phyloP scores from a whole-genome alignment of 2,113 vertebrate genomes.

The Mus pahari region DNA sequence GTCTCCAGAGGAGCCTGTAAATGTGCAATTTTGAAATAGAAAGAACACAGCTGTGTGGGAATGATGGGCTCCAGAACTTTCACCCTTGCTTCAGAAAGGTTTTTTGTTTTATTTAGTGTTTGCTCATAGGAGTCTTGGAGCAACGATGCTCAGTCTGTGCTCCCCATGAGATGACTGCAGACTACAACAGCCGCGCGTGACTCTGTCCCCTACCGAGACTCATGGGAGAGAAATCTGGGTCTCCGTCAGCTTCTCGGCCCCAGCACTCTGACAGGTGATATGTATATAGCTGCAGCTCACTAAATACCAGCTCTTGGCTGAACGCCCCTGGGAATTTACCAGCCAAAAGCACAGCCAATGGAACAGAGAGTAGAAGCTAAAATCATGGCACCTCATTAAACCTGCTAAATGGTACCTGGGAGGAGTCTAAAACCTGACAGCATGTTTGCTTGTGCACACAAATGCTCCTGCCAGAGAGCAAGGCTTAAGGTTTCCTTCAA shows the following conservation, averaged over 20 bases:
- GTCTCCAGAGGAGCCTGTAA: background rate
- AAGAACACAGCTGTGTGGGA: conserved; percentile 27
- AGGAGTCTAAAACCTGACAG: background rate
- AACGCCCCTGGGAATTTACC: background rate
- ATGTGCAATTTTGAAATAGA: background rate
- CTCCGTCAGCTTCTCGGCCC: background rate
- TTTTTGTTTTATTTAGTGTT: background rate
- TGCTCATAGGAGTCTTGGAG: background rate
- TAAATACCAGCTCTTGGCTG: background rate
- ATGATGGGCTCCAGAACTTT: background rate
- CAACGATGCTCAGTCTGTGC: background rate
- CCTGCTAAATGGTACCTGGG: background rate
- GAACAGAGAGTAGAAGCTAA: background rate
- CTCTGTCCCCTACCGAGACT: background rate
- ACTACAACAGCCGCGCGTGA: background rate
- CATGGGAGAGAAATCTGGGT: background rate
- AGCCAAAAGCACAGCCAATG: background rate
- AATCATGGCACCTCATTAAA: conserved; percentile 15
- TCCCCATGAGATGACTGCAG: background rate
- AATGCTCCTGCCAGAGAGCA: background rate
- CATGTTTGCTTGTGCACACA: background rate
- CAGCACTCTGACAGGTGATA: background rate
- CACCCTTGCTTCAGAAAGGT: background rate
- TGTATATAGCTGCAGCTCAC: background rate
- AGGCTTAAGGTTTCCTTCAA: background rate